Base-by-base conservation (phyloP, 2,888 invertebrate species). In the Abrostola triplasia region DNA sequence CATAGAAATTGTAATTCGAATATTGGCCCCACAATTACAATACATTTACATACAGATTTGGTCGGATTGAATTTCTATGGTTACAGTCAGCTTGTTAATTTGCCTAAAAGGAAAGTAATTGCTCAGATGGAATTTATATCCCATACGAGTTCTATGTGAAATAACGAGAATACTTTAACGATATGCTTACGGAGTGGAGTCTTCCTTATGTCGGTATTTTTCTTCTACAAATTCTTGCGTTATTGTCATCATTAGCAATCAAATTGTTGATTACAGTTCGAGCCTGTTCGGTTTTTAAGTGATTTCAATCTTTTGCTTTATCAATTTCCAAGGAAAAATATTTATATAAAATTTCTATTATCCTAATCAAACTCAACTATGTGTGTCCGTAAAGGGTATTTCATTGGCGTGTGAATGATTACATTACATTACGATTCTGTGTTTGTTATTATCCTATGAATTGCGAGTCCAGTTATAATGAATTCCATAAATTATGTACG, bases 1-100 rank as follows among this genome's bases (percentile, higher is more conserved):
- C 89, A 89, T 88, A 88, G 90, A 89, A 87, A 89, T 88, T 89
- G 87, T 89, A 90, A 90, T 89, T 89, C 88, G 90, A 91, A 91
- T 92, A 92, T 92, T 88, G 89, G 87, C 83, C 80, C 83, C 82
- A 81, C 89, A 88, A 92, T 93, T 92, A 92, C 91, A 93, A 92
- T 90, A 90, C 89, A 93, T 93, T 93, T 90, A 89, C 92, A 92
- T 92, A 91, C 87, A 91, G 88, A 92, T 93, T 92, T 91, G 90
- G 91, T 86, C 80, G 85, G 89, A 92, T 92, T 92, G 90, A 91
- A 92, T 90, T 89, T 90, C 88, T 85, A 88, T 86, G 81, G 85
- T 85, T 78, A 87, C 85, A 88, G 84, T 80, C 76, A 80, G 88
- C 91, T 89, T 92, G 93, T 92, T 92, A 90, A 93, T 93, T 92